Evolutionary conservation across 2,888 invertebrate species (phyloP), one percentile per base, ranked within the genome.

Genomic region (Endomychus coccineus): DNA sequence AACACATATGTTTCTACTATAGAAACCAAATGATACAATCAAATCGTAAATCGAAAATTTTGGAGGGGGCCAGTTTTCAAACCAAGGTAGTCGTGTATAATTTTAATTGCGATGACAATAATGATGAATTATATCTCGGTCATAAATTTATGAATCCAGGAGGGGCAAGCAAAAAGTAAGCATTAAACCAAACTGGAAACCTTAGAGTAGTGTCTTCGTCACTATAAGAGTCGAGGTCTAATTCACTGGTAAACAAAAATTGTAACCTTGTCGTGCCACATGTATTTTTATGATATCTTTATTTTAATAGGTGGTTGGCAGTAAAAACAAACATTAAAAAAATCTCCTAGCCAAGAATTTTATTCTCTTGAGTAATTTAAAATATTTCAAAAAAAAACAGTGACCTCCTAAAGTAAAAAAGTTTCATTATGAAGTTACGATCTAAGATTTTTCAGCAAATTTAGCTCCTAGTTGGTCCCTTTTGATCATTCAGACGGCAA

Each of bases 401-500:
- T 5, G 9, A 9, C 6, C 7, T 25, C 7, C 5, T 9, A 25
- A 25, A 25, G 7, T 10, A 9, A 7, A 25, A 25, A 10, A 9
- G 7, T 25, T 7, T 25, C 10, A 7, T 11, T 25, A 25, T 25
- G 27, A 25, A 7, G 5, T 25, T 9, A 25, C 11, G 11, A 25
- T 25, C 11, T 25, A 25, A 25, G 27, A 25, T 19, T 19, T 19
- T 19, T 19, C n/a, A n/a, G n/a, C n/a, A n/a, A n/a, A n/a, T n/a
- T n/a, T n/a, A n/a, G n/a, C n/a, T n/a, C n/a, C n/a, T 19, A 7
- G 21, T 19, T 19, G 21, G 21, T n/a, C 21, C 21, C 21, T 19
- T 19, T 19, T 19, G 21, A 34, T 7, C 31, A 35, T 48, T 54
- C 51, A 59, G 40, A n/a, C 56, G 56, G 48, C 52, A 58, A 43